Evolutionary conservation across 2,888 invertebrate genomes (phyloP).

Genomic region (Megaustenia siamemsis): DNA sequence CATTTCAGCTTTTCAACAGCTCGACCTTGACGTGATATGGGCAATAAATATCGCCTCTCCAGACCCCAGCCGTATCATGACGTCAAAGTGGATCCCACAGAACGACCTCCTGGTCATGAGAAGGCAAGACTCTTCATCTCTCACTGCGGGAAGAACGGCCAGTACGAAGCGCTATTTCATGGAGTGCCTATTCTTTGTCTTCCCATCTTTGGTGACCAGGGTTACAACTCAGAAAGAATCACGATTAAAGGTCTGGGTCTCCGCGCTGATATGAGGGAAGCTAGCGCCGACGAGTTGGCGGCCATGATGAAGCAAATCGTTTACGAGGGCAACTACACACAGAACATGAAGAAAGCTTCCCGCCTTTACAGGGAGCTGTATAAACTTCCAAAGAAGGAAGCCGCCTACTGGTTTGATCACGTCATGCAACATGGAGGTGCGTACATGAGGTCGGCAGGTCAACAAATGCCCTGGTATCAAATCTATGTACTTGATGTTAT

Average conservation of each 20-base stretch:
- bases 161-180: constrained; percentile 67
- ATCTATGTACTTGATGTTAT: constrained; percentile 64
- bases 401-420: constrained; percentile 68
- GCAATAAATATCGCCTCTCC: constrained; percentile 53
- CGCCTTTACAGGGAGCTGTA: constrained; percentile 50
- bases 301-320: not conserved
- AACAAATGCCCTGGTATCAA: constrained; percentile 64
- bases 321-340: constrained; percentile 35
- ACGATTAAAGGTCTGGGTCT: constrained; percentile 30
- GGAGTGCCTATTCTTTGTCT: constrained; percentile 66
- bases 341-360: constrained; percentile 49
- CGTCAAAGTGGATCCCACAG: constrained; percentile 64
- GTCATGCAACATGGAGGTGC: constrained; percentile 66
- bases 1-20: constrained; percentile 50
- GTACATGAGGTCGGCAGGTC: constrained; percentile 61
- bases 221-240: constrained; percentile 53
- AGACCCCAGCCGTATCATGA: constrained; percentile 44
- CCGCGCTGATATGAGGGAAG: not conserved
- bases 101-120: constrained; percentile 64
- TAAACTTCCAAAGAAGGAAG: constrained; percentile 60
- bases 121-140: constrained; percentile 63
- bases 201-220: constrained; percentile 62
- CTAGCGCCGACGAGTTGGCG: not conserved
- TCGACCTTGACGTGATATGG: constrained; percentile 56
- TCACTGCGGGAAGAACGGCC: constrained; percentile 67